Base-by-base conservation (phyloP, 2,797 vertebrate species). In the Balearica regulorum region DNA sequence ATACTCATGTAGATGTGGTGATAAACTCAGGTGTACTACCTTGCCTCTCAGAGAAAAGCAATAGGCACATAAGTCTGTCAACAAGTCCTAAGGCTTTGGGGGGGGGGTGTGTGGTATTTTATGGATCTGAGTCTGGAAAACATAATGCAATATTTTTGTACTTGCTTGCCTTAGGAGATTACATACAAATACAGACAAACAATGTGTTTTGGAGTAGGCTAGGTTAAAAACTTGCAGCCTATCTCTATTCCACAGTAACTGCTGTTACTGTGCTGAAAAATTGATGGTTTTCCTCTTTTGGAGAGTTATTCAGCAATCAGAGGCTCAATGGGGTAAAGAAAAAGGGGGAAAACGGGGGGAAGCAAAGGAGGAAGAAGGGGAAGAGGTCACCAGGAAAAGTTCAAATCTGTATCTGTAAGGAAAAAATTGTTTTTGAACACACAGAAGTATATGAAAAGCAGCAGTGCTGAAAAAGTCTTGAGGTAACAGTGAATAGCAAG, bases 291-390 rank as follows among this genome's bases (percentile, higher is more conserved):
- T 84, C 49, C 9, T 66, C 8, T 82, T 80, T 75, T 48, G 21
- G 39, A 78, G 46, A 71, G 28, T 57, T 80, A 54, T 33, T 54
- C 43, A 49, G 13, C 11, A 58, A 31, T 43, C 62, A 75, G 16
- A 68, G 9, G 7, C 19, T 41, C 53, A 13, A 64, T 48, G 16
- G 16, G 8, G 21, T 83, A 43, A 90, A 91, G 24, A 43, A 82
- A 84, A 84, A 55, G 1, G 7, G 21, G 3, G 8, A 11, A 2
- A 19, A 62, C 61, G 1, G 5, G 4, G 4, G 4, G 10, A 44
- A 10, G 1, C 41, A 84, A 81, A 61, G 2, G 7, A 51, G 1
- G 8, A 75, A 58, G 31, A 82, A 86, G 61, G 4, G 28, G 12
- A 76, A 68, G 11, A 90, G 7, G 5, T 16, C 28, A 72, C 3